These are phyloP conservation scores for Campoletis sonorensis DNA, from an alignment of 1,140 invertebrate species.

Conservation along the genomic window DNA sequence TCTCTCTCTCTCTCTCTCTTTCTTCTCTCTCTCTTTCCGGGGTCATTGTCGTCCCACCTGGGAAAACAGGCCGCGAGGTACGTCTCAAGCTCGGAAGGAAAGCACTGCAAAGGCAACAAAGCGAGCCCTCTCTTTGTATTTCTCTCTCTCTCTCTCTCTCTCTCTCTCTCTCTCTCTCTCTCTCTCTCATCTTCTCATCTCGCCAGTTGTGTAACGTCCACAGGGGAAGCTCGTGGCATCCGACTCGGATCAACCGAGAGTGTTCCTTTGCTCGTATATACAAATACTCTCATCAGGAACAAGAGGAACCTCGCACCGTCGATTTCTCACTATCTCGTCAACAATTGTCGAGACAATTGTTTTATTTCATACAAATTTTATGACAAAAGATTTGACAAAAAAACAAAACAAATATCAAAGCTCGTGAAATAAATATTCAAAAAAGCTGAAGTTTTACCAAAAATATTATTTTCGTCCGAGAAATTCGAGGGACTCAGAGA, in stretches of 20 bases:
- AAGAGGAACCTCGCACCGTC: not conserved
- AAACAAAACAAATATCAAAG: not conserved
- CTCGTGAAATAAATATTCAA: not conserved
- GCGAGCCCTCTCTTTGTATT: not conserved
- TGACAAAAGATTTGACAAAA: not conserved
- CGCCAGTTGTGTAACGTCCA: conserved; percentile 10
- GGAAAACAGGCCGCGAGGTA: conserved; percentile 7
- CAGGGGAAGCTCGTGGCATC: conserved; percentile 15
- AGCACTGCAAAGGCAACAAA: conserved; percentile 12
- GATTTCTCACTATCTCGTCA: not conserved
- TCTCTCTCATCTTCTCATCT: not conserved
- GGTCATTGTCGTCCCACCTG: conserved; percentile 11
- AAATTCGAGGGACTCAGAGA: too few relatives aligned
- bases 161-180: not conserved
- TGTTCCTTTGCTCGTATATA: not conserved
- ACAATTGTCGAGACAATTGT: not conserved
- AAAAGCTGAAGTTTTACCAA: too few relatives aligned
- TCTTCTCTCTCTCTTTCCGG: too few relatives aligned
- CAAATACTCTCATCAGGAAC: not conserved
- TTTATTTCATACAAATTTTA: not conserved
- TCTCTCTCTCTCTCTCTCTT: too few relatives aligned
- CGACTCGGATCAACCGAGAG: not conserved
- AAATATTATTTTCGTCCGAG: too few relatives aligned
- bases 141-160: not conserved
- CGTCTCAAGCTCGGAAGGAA: conserved; percentile 9